phyloP scores from a whole-genome alignment of 37 sponge, comb jelly and placozoan species.

The Ianthella basta region DNA sequence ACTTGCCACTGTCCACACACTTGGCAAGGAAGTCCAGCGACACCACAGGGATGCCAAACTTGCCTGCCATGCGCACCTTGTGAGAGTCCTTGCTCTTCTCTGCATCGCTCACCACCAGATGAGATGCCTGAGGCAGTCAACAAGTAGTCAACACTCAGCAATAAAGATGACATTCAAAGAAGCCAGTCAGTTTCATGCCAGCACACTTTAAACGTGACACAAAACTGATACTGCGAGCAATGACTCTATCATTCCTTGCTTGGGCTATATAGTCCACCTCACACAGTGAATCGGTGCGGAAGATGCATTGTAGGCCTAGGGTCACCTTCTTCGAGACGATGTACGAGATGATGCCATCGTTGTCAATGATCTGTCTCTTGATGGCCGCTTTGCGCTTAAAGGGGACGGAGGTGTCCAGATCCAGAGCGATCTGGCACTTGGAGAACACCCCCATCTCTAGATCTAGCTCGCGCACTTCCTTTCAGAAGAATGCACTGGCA shows the following conservation, averaged over 20 bases:
- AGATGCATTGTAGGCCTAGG: too few species aligned
- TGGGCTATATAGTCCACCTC: too few species aligned
- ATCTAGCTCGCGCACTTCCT: too few species aligned
- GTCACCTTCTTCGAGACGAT: slow-evolving; percentile 89
- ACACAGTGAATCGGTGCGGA: too few species aligned
- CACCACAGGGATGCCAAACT: slow-evolving; percentile 90
- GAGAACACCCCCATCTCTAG: slow-evolving; percentile 69
- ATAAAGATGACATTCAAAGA: background rate
- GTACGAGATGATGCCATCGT: slow-evolving; percentile 93
- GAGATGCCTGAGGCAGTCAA: slow-evolving; percentile 54
- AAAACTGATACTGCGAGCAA: too few species aligned
- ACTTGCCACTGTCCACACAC: slow-evolving; percentile 64
- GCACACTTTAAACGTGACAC: too few species aligned
- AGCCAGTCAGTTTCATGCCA: too few species aligned
- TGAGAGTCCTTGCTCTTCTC: slow-evolving; percentile 86
- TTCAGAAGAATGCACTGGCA: too few species aligned
- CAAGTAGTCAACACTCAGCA: background rate
- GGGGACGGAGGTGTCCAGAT: slow-evolving; percentile 73
- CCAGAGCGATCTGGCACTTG: slow-evolving; percentile 84
- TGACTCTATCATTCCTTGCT: too few species aligned
- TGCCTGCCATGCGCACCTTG: slow-evolving; percentile 89
- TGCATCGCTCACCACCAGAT: slow-evolving; percentile 84
- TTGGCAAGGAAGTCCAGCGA: slow-evolving; percentile 67
- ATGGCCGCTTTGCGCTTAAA: slow-evolving; percentile 82
- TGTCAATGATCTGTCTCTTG: slow-evolving; percentile 69